Percentiles rank a stretch among this genome's conserved stretches.
phyloP scores from a whole-genome alignment of 2,888 invertebrate genomes.

The Acleris laterana region DNA sequence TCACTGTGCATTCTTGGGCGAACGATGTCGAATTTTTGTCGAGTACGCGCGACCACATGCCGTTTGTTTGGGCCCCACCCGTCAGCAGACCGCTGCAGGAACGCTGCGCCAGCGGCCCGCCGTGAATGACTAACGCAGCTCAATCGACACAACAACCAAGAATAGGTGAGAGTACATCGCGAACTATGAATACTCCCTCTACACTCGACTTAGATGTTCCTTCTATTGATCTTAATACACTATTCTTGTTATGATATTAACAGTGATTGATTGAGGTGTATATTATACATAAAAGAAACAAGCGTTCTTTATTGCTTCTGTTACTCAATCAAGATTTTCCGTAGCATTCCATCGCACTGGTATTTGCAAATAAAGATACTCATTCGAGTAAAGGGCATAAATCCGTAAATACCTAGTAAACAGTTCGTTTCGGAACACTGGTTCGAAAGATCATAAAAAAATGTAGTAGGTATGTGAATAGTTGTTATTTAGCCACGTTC shows the following conservation, averaged over 20 bases:
- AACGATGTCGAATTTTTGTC: slow-evolving; percentile 84
- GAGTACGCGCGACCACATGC: slow-evolving; percentile 84
- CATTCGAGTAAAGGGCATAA: too few species aligned
- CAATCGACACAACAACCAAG: slow-evolving; percentile 20
- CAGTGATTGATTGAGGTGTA: too few species aligned
- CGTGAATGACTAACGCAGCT: slow-evolving; percentile 25
- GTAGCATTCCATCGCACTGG: too few species aligned
- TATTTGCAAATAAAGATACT: too few species aligned
- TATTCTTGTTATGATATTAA: too few species aligned
- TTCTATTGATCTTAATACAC: too few species aligned
- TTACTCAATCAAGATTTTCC: too few species aligned
- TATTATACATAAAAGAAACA: too few species aligned
- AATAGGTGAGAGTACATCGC: not conserved
- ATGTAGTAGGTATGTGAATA: not conserved
- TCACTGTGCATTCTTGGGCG: slow-evolving; percentile 84
- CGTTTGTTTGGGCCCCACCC: slow-evolving; percentile 78
- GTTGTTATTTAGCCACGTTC: not conserved
- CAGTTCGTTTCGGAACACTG: not conserved
- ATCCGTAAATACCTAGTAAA: not conserved
- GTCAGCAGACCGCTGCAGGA: slow-evolving; percentile 45
- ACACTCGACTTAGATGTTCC: not conserved
- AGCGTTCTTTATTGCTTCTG: too few species aligned
- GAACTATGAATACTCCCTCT: slow-evolving; percentile 8
- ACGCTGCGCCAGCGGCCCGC: slow-evolving; percentile 30
- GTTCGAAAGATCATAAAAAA: not conserved